Conservation (phyloP, 2,113 vertebrate species). For the Madoqua kirkii region DNA sequence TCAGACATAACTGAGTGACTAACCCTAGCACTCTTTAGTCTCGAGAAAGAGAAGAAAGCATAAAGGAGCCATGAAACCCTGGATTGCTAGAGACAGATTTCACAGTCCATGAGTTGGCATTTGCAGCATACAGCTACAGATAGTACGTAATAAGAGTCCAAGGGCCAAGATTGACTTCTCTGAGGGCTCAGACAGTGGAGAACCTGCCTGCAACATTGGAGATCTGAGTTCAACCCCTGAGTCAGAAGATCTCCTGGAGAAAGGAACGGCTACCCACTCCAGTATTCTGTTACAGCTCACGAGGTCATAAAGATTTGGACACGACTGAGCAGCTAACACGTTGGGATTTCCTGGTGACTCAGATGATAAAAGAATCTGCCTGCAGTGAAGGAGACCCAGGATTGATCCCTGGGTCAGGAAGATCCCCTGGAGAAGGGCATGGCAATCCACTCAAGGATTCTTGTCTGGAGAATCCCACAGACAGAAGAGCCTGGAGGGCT, state of each 20-base stretch:
- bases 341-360: background rate
- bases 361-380: background rate
- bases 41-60: background rate
- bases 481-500: background rate
- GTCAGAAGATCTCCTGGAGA: background rate
- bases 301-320: background rate
- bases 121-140: background rate
- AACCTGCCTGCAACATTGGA: background rate
- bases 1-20: background rate
- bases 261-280: background rate
- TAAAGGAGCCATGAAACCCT: background rate
- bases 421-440: background rate
- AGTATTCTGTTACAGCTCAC: background rate
- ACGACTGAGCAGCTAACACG: background rate
- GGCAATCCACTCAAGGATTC: background rate
- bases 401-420: background rate
- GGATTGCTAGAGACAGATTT: background rate
- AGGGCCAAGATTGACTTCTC: background rate
- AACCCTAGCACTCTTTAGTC: background rate
- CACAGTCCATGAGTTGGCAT: background rate
- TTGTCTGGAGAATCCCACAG: background rate
- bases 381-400: background rate
- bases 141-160: fast-evolving
- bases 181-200: background rate
- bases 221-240: background rate